phyloP scores from a whole-genome alignment of 1,140 invertebrate genomes.

The Panulirus ornatus region DNA sequence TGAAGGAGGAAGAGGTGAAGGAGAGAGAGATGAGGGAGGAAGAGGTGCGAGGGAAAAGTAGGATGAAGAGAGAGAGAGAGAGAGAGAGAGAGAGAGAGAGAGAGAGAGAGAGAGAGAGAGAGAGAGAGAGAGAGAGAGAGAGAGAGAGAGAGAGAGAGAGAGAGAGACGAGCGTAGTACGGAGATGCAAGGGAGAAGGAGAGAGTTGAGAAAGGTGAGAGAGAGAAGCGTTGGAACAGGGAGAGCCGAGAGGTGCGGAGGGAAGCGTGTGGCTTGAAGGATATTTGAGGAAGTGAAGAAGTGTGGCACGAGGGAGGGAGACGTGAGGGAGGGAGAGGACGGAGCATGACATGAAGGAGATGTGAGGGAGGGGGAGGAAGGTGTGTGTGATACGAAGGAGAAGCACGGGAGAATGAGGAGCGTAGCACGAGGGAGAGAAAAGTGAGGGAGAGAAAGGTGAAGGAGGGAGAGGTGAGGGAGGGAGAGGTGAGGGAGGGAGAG shows the following conservation, averaged over 20 bases:
- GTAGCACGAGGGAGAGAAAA: neutral
- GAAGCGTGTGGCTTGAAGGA: too few species aligned
- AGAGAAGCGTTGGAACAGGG: neutral
- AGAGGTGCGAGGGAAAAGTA: neutral
- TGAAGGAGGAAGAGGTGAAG: neutral
- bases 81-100: conserved; percentile 19
- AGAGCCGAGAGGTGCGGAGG: neutral
- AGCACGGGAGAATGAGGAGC: neutral
- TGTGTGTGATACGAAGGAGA: neutral
- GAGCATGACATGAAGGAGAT: too few species aligned
- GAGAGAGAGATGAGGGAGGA: neutral
- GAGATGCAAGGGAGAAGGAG: neutral
- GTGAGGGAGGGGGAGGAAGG: neutral
- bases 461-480: too few species aligned
- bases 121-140: conserved; percentile 14
- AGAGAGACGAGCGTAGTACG: neutral
- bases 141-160: conserved; percentile 22
- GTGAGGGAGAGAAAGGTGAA: neutral
- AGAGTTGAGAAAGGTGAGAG: neutral
- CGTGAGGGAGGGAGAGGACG: too few species aligned
- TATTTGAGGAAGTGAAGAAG: too few species aligned
- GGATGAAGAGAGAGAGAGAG: neutral
- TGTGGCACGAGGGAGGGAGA: too few species aligned
- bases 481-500: too few species aligned
- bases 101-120: conserved; percentile 3